phyloP scores from a whole-genome alignment of 2,797 vertebrate genomes.

The Molossus alvarezi region DNA sequence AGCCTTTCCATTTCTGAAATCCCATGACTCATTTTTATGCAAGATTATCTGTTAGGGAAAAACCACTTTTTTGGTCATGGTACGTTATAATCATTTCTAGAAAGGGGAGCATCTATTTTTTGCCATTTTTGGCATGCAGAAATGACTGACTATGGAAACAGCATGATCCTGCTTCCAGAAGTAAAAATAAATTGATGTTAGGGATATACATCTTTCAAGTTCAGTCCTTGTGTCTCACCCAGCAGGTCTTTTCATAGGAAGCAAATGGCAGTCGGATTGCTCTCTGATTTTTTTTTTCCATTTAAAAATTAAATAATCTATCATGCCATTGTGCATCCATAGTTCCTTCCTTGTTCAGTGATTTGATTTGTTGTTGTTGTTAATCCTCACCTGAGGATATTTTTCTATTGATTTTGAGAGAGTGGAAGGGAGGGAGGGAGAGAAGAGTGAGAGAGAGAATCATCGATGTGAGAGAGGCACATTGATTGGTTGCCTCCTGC shows the following conservation, averaged over 20 bases:
- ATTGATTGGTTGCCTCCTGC: too few relatives aligned
- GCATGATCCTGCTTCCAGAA: conserved; percentile 57
- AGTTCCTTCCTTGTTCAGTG: background rate
- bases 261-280: background rate
- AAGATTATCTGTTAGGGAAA: conserved; percentile 78
- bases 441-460: too few relatives aligned
- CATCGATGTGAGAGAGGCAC: too few relatives aligned
- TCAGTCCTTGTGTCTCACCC: background rate
- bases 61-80: conserved; percentile 83
- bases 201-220: background rate
- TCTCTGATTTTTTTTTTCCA: conserved; percentile 22
- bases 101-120: conserved; percentile 82
- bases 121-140: conserved; percentile 83
- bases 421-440: too few relatives aligned
- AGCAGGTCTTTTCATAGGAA: conserved; percentile 21
- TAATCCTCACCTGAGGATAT: too few relatives aligned
- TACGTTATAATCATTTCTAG: conserved; percentile 83
- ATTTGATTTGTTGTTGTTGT: background rate
- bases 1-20: conserved; percentile 84
- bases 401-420: too few relatives aligned
- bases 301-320: background rate
- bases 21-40: conserved; percentile 84
- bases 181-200: conserved; percentile 66
- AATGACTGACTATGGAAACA: conserved; percentile 79
- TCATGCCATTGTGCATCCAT: background rate